A percentile compares a stretch with the other conserved stretches of the same genome.
Conservation (phyloP, 2,888 invertebrate species). For the Gymnocheta viridis region DNA sequence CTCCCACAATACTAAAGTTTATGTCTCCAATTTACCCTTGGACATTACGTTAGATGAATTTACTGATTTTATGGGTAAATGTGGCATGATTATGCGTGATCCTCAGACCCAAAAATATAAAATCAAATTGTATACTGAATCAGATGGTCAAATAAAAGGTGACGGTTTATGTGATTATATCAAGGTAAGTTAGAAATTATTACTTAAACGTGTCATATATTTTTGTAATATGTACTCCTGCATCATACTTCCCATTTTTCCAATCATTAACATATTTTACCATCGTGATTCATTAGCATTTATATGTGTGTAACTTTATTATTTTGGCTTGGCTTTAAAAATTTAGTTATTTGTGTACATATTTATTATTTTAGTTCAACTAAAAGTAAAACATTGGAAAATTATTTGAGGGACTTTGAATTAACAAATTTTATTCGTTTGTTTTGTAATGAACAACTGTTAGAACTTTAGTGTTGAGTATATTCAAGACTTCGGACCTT, state of each 20-base stretch:
- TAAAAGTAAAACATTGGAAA: too few relatives aligned
- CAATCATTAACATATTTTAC: background rate
- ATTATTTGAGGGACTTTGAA: too few relatives aligned
- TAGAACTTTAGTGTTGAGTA: too few relatives aligned
- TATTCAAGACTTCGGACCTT: too few relatives aligned
- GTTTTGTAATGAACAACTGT: too few relatives aligned
- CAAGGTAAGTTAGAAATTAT: constrained; percentile 84
- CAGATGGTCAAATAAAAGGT: constrained; percentile 93
- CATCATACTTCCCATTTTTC: background rate
- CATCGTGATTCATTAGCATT: background rate
- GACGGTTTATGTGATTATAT: constrained; percentile 98
- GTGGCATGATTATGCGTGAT: constrained; percentile 96
- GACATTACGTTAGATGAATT: constrained; percentile 95
- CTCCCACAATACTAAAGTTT: constrained; percentile 95
- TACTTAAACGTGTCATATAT: background rate
- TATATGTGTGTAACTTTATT: background rate
- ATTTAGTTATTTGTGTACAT: background rate
- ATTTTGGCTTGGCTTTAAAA: background rate
- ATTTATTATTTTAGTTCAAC: background rate
- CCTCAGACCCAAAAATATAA: constrained; percentile 90
- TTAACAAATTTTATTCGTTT: too few relatives aligned
- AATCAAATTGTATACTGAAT: constrained; percentile 94
- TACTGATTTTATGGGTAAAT: constrained; percentile 96
- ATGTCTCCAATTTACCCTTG: constrained; percentile 94
- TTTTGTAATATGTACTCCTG: background rate